Conservation (phyloP, 2,113 vertebrate genomes). For the Silurus meridionalis region DNA sequence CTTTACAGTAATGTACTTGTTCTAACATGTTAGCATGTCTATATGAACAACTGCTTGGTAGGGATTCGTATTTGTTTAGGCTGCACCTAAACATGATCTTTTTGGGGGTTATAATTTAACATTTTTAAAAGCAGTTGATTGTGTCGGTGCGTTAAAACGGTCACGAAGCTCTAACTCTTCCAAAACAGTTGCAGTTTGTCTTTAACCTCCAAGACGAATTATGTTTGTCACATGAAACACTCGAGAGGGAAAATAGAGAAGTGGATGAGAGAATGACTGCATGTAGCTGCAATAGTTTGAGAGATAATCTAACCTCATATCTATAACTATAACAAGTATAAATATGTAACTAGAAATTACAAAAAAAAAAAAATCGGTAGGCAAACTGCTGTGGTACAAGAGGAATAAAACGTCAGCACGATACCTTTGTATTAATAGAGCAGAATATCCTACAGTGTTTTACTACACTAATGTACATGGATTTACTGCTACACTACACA, state of each 20-base stretch:
- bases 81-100: too few species aligned
- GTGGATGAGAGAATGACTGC: neutral
- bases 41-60: too few species aligned
- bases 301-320: neutral
- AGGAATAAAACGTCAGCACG: neutral
- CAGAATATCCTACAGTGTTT: neutral
- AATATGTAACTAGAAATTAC: too few species aligned
- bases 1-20: neutral
- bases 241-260: neutral
- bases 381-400: neutral
- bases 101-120: too few species aligned
- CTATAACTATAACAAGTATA: too few species aligned
- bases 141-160: neutral
- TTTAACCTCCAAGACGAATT: neutral
- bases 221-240: neutral
- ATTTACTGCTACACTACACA: neutral
- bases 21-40: neutral
- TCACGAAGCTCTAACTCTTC: neutral
- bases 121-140: neutral
- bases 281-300: neutral
- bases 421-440: neutral
- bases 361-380: too few species aligned
- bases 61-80: too few species aligned
- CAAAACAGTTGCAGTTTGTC: neutral
- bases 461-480: neutral